Percentiles rank a stretch among this genome's conserved stretches.
These are phyloP conservation scores for Paracentrotus lividus DNA, from an alignment of 53 echinoderm and acorn worm genomes.

Conservation along the genomic window DNA sequence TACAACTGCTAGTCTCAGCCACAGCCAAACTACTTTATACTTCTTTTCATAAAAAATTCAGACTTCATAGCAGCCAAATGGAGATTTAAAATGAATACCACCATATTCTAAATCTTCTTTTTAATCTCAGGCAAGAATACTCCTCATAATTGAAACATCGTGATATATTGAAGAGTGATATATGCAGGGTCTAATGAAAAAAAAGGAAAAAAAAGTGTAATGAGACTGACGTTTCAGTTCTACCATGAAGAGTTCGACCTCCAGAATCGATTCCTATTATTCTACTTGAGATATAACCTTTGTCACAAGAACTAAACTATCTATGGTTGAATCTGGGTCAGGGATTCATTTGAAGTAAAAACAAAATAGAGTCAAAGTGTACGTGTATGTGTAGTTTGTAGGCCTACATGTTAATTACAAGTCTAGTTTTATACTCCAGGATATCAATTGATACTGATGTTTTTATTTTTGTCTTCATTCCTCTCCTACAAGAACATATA, in stretches of 20 bases:
- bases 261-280: constrained; percentile 44
- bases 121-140: too few relatives aligned
- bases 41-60: not conserved
- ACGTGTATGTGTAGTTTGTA: too few relatives aligned
- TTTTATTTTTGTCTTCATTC: not conserved
- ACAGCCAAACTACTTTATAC: not conserved
- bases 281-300: not conserved
- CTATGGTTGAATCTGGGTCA: constrained; percentile 27
- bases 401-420: not conserved
- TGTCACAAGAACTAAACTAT: constrained; percentile 34
- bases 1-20: constrained; percentile 49
- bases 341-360: not conserved
- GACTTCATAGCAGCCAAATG: not conserved
- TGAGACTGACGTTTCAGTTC: not conserved
- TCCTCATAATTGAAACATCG: too few relatives aligned
- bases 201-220: not conserved
- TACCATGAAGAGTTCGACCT: not conserved
- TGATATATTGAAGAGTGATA: too few relatives aligned
- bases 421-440: too few relatives aligned
- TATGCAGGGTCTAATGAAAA: too few relatives aligned
- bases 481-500: too few relatives aligned
- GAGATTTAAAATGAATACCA: not conserved
- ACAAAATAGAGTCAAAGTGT: too few relatives aligned
- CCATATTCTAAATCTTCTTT: too few relatives aligned
- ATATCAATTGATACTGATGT: not conserved